A percentile compares a stretch with the other conserved stretches of the same genome.
phyloP scores from a whole-genome alignment of 30 jellyfish, hydroid and myxozoan species.

The Chrysaora quinquecirrha region DNA sequence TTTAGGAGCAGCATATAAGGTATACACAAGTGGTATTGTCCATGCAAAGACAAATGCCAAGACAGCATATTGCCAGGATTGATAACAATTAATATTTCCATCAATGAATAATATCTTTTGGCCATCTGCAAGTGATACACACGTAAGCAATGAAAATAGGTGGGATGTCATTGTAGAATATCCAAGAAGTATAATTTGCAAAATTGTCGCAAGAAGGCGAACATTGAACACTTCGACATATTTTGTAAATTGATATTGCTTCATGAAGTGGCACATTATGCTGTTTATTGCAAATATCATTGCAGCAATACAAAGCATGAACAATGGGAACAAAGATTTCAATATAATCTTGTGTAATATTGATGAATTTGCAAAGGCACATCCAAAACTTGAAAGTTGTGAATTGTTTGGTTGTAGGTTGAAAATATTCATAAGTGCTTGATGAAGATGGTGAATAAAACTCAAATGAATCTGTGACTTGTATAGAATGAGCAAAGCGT shows the following conservation, averaged over 20 bases:
- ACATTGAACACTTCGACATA: not conserved
- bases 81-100: no score
- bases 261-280: not conserved
- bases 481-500: not conserved
- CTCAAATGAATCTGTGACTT: not conserved
- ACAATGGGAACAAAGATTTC: constrained; percentile 11
- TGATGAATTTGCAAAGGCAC: not conserved
- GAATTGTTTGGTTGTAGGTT: not conserved
- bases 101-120: no score
- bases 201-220: not conserved
- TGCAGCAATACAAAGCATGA: constrained; percentile 2
- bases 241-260: not conserved
- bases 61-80: no score
- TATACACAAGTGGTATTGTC: not conserved
- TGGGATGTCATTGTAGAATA: constrained; percentile 14
- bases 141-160: constrained; percentile 1
- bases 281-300: not conserved
- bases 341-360: not conserved
- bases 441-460: no score
- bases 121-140: constrained; percentile 12
- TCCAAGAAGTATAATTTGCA: no score
- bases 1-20: not conserved
- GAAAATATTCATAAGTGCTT: not conserved
- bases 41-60: no score
- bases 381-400: not conserved